Evolutionary conservation across 2,113 vertebrate species (phyloP).

Genomic region (Argyrosomus japonicus): DNA sequence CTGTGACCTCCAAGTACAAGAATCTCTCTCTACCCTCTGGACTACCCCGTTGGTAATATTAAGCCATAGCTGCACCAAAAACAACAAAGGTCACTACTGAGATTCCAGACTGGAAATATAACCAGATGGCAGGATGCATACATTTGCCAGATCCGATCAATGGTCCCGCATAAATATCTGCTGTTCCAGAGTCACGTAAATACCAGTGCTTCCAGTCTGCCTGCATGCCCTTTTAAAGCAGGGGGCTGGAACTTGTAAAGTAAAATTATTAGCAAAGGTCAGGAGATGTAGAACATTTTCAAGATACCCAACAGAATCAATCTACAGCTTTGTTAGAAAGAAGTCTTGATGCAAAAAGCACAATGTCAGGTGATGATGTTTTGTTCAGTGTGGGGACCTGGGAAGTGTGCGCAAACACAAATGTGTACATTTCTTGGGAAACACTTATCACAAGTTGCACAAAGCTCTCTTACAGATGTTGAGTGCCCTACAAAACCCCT

Average conservation of each 20-base stretch:
- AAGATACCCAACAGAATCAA: constrained; percentile 80
- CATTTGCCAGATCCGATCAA: constrained; percentile 87
- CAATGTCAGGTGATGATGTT: constrained; percentile 5
- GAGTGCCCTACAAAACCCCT: not conserved
- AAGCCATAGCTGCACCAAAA: constrained; percentile 28
- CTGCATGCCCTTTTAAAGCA: constrained; percentile 88
- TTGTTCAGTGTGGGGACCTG: not conserved
- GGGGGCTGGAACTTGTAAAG: constrained; percentile 85
- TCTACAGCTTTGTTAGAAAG: constrained; percentile 45
- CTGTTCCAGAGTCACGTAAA: constrained; percentile 87
- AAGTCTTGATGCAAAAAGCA: constrained; percentile 15
- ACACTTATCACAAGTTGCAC: constrained; percentile 2
- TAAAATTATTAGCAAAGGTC: constrained; percentile 98
- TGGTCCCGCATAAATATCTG: constrained; percentile 85
- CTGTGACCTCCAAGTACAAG: not conserved
- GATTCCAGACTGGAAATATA: constrained; percentile 53
- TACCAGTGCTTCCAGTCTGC: constrained; percentile 88
- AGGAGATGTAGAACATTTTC: constrained; percentile 85
- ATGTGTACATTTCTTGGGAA: not conserved
- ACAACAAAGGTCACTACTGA: constrained; percentile 63
- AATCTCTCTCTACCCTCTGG: constrained; percentile 16
- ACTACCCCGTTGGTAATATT: not conserved
- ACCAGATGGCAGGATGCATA: constrained; percentile 61
- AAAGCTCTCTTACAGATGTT: not conserved
- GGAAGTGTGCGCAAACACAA: constrained; percentile 10